phyloP scores from a whole-genome alignment of 1,140 invertebrate genomes.

The Reticulitermes speratus region DNA sequence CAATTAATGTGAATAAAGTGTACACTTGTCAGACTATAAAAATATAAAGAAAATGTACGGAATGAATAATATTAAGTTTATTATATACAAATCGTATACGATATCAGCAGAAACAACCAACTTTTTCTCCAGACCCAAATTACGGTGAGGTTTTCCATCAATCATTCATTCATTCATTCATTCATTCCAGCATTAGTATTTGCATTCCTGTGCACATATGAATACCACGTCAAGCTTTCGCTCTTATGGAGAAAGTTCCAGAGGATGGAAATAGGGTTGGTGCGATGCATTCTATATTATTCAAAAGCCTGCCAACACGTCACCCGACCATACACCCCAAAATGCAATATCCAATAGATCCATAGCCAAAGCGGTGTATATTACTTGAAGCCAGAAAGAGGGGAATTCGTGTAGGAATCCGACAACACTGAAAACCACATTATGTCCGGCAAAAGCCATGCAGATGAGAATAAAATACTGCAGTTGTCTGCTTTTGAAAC shows the following conservation, averaged over 20 bases:
- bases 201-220: background rate
- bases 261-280: conserved; percentile 37
- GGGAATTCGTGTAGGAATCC: background rate
- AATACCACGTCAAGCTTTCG: background rate
- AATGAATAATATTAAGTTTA: too few relatives aligned
- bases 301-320: conserved; percentile 14
- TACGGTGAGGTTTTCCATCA: background rate
- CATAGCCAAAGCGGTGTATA: background rate
- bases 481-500: background rate
- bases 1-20: too few relatives aligned
- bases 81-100: too few relatives aligned
- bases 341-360: background rate
- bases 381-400: background rate
- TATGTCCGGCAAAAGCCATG: background rate
- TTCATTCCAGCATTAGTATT: background rate
- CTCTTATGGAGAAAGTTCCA: background rate
- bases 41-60: too few relatives aligned
- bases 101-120: too few relatives aligned
- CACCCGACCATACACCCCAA: background rate
- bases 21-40: too few relatives aligned
- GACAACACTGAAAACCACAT: background rate
- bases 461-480: conserved; percentile 1
- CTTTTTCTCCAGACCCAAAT: background rate
- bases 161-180: background rate
- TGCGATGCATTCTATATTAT: background rate